phyloP scores from a whole-genome alignment of 1,140 invertebrate genomes.

The Trichogramma pretiosum region DNA sequence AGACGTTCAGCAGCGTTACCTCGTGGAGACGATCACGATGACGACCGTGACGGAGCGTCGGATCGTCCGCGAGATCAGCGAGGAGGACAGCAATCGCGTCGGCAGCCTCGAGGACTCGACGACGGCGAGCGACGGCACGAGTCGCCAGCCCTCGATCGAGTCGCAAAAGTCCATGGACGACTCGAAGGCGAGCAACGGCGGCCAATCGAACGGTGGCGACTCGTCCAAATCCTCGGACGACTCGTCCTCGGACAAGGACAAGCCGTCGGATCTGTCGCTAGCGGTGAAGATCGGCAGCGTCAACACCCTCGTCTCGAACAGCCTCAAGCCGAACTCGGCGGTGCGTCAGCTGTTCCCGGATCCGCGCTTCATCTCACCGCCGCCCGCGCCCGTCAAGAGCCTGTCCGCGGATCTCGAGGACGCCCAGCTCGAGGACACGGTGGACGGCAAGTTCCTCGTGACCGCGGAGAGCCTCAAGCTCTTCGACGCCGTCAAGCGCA shows the following conservation, averaged over 20 bases:
- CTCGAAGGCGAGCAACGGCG: background rate
- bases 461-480: slow-evolving; percentile 56
- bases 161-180: slow-evolving; percentile 13
- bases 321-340: slow-evolving; percentile 60
- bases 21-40: slow-evolving; percentile 61
- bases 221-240: slow-evolving; percentile 1
- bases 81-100: slow-evolving; percentile 24
- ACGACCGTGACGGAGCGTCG: slow-evolving; percentile 58
- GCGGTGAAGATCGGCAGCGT: slow-evolving; percentile 53
- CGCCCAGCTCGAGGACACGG: slow-evolving; percentile 25
- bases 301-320: slow-evolving; percentile 50
- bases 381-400: slow-evolving; percentile 42
- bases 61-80: slow-evolving; percentile 49
- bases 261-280: slow-evolving; percentile 46
- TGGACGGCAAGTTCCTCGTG: slow-evolving; percentile 39
- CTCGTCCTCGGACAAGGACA: slow-evolving; percentile 11
- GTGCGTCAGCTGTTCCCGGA: slow-evolving; percentile 64
- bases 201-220: background rate
- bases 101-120: background rate
- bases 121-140: slow-evolving; percentile 22
- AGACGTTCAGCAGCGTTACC: slow-evolving; percentile 50
- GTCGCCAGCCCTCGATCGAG: slow-evolving; percentile 16
- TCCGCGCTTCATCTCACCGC: slow-evolving; percentile 49
- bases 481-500: slow-evolving; percentile 56
- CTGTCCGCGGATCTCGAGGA: slow-evolving; percentile 16